Percentiles rank a stretch among this genome's conserved stretches.
phyloP scores from a whole-genome alignment of 2,888 invertebrate species.

The Corbicula japonica region DNA sequence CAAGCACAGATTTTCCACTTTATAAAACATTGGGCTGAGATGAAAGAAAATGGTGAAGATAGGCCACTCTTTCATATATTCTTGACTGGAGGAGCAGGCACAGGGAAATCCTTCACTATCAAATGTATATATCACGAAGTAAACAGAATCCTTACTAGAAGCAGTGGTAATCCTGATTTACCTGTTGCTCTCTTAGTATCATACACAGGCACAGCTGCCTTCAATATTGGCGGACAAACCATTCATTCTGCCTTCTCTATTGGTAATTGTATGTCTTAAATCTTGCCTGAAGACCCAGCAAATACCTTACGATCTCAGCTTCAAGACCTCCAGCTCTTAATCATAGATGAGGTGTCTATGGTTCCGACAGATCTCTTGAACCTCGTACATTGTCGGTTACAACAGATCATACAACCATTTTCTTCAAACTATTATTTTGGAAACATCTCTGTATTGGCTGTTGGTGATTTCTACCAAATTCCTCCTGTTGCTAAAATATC shows the following conservation, averaged over 20 bases:
- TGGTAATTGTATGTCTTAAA: slow-evolving; percentile 22
- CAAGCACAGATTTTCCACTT: slow-evolving; percentile 33
- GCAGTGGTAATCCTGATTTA: slow-evolving; percentile 37
- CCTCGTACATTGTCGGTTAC: slow-evolving; percentile 76
- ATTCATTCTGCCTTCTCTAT: slow-evolving; percentile 71
- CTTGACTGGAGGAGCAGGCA: slow-evolving; percentile 47
- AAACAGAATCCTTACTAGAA: slow-evolving; percentile 16
- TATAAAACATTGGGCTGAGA: slow-evolving; percentile 27
- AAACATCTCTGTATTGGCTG: slow-evolving; percentile 78
- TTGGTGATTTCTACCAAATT: slow-evolving; percentile 84
- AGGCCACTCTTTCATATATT: slow-evolving; percentile 30
- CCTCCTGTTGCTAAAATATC: slow-evolving; percentile 77
- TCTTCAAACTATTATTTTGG: slow-evolving; percentile 75
- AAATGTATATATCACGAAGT: slow-evolving; percentile 39
- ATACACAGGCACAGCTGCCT: slow-evolving; percentile 76
- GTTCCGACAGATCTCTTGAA: slow-evolving; percentile 73
- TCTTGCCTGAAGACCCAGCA: slow-evolving; percentile 41
- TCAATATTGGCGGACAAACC: slow-evolving; percentile 75
- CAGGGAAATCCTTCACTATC: slow-evolving; percentile 47
- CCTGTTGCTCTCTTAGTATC: slow-evolving; percentile 61
- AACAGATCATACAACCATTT: slow-evolving; percentile 71
- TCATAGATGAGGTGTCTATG: slow-evolving; percentile 85
- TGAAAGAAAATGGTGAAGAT: slow-evolving; percentile 19
- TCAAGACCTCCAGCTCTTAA: slow-evolving; percentile 55
- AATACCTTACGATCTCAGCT: slow-evolving; percentile 46